Conservation (phyloP, 2,888 invertebrate species). For the Nemotelus pantherinus region DNA sequence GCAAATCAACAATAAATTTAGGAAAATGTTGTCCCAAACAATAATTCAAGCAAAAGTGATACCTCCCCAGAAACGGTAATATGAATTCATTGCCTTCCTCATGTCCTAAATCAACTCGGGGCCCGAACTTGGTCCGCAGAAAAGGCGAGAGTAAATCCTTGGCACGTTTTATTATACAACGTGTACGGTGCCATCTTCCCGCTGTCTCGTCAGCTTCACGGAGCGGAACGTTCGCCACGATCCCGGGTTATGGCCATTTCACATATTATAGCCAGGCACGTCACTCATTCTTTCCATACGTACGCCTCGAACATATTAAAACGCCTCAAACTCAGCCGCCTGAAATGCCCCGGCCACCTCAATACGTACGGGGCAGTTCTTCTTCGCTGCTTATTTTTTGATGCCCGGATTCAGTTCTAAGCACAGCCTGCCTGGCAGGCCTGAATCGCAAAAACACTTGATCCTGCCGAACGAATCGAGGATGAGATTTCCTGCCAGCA, state of each 20-base stretch:
- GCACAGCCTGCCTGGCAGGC: neutral
- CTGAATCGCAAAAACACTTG: constrained; percentile 34
- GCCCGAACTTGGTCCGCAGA: neutral
- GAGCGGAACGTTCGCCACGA: neutral
- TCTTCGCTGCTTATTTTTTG: too few species aligned
- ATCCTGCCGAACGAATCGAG: neutral
- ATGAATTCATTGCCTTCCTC: constrained; percentile 41
- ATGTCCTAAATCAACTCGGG: constrained; percentile 40
- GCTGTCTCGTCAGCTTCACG: neutral
- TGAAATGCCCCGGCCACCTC: too few species aligned
- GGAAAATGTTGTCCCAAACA: constrained; percentile 36
- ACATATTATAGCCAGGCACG: constrained; percentile 34
- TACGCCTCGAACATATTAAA: constrained; percentile 49
- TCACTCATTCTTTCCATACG: constrained; percentile 39
- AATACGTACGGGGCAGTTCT: too few species aligned
- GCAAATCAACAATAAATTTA: constrained; percentile 22
- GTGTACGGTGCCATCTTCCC: neutral
- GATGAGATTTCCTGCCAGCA: constrained; percentile 12
- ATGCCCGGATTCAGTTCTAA: too few species aligned
- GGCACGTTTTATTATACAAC: constrained; percentile 35
- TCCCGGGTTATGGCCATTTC: constrained; percentile 7
- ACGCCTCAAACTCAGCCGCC: constrained; percentile 21
- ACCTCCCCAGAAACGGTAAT: constrained; percentile 22
- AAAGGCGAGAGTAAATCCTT: constrained; percentile 30
- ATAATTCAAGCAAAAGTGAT: constrained; percentile 31